Base-by-base conservation (phyloP, 2,113 vertebrate genomes). In the western clawed frog (Xenopus tropicalis) region DNA sequence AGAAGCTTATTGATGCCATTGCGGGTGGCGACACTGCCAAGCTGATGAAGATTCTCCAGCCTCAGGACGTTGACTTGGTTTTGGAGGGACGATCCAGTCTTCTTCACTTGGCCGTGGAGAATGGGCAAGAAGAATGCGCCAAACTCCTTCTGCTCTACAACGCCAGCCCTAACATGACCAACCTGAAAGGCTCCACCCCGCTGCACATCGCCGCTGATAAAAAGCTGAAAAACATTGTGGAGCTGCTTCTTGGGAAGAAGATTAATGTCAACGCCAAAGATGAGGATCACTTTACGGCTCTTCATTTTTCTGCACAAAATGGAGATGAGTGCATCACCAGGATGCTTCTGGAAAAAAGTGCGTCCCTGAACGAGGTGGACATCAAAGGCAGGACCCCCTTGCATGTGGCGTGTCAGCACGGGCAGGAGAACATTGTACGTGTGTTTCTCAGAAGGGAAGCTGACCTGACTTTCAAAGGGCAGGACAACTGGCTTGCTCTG, bases 41-140 rank as follows among this genome's bases (percentile, higher is more conserved):
- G 85, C 85, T 99, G 71, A 97, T 99, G 95, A 99, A 99, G 91
- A 94, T 99, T 80, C 92, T 98, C 37, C 96, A 98, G 85, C 97
- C 97, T n/a, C 96, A 99, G 85, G 97, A 99, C 23, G 96, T 96
- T 4, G 95, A 98, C 77, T 88, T 98, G 75, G 85, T 90, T 8
- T 86, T 98, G 11, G 97, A 99, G 0, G 91, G 93, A 7, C 91
- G 93, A 1, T 89, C 84, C 63, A 93, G 93, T 66, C 92, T 98
- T 23, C 90, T 99, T 68, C 97, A 99, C 80, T 85, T 96, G 67
- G 96, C 96, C 1, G 91, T 94, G 70, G 86, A 85, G 62, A 82
- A 93, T 7, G 88, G 88, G 67, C 96, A 96, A n/a, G 97, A 98
- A 81, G 97, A 99, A 69, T 98, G 96, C 0, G 93, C 94, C 59